Base-by-base conservation (phyloP, 2,888 invertebrate genomes). In the Netelia melanura region DNA sequence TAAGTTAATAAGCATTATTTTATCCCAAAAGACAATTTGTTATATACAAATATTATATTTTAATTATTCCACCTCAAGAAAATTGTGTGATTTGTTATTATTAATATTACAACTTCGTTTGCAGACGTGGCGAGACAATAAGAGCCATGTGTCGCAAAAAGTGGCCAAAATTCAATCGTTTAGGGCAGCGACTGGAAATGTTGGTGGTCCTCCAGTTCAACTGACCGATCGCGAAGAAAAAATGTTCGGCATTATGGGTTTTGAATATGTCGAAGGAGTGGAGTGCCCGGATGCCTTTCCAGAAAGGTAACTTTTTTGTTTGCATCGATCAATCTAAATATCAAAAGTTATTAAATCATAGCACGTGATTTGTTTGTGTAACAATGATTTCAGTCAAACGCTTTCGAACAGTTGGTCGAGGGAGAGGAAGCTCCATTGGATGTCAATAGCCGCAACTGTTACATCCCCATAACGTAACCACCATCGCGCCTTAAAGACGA, bases 171-270 rank as follows among this genome's bases (percentile, higher is more conserved):
- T 30, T 30, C 30, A 8, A 38, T 5, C 38, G 5, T 0, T 8
- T 38, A 38, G 38, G 6, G 6, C 38, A 38, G 38, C 38, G 38
- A 38, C 38, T 38, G 38, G 38, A 38, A 38, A 38, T 38, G 5
- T 5, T 38, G 38, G 30, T 30, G 30, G 6, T 71, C 25, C 82
- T 71, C 61, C 68, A 8, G 64, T 38, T 44, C 62, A 52, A 38
- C n/a, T 72, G 1, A 58, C 58, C 1, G 8, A 43, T 14, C n/a
- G 71, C n/a, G 58, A 58, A 1, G 38, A 77, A 56, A 82, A 78
- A 25, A 44, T 82, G 11, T 54, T 82, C 14, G 82, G 82, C 2
- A 14, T 82, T 1, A 82, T 82, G 52, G 71, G 65, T 5, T 23
- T 21, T 8, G 65, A 65, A 52, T 76, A 43, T 17, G 56, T 76